Conservation (phyloP, 92 coral and sea anemone genomes). For the Epizoanthus illoricatus region DNA sequence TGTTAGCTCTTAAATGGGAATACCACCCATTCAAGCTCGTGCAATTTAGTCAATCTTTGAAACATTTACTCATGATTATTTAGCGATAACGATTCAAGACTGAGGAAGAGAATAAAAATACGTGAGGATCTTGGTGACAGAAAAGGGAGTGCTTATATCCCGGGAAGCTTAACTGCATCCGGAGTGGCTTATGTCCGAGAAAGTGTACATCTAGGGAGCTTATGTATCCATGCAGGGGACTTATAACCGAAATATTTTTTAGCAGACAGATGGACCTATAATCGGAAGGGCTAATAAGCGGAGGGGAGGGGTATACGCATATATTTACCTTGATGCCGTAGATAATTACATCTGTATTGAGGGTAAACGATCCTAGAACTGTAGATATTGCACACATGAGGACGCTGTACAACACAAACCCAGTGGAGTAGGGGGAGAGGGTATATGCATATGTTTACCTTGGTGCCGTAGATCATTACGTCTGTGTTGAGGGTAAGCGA, state of each 20-base stretch:
- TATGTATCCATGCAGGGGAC: no score
- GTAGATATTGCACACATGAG: conserved; percentile 46
- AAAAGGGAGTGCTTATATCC: no score
- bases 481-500: conserved; percentile 34
- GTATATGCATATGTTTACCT: conserved; percentile 25
- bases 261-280: background rate
- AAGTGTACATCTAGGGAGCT: no score
- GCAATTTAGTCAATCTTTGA: no score
- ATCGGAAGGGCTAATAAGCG: no score
- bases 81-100: conserved; percentile 12
- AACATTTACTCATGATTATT: background rate
- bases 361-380: conserved; percentile 34
- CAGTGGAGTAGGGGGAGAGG: background rate
- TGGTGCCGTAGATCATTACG: conserved; percentile 51
- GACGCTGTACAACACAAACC: conserved; percentile 31
- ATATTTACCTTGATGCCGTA: conserved; percentile 54
- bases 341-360: conserved; percentile 32
- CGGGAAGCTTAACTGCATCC: no score
- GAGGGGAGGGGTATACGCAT: no score
- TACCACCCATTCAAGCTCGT: no score
- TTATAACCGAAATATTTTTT: no score
- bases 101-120: background rate
- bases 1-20: no score
- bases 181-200: no score
- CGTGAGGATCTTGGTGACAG: no score